Evolutionary conservation across 1,140 invertebrate genomes (phyloP).

Genomic region (Hestina assimilis): DNA sequence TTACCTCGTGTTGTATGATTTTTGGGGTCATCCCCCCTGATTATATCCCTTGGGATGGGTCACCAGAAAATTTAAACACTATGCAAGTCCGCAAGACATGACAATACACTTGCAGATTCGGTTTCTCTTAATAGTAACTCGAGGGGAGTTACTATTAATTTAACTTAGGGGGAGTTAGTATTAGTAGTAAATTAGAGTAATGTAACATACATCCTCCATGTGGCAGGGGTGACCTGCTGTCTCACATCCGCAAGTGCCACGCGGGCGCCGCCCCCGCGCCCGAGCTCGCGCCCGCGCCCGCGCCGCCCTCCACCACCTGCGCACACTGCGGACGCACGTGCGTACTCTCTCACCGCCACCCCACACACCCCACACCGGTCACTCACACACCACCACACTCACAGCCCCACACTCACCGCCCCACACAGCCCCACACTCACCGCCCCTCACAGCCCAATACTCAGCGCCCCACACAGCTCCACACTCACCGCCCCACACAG

Average conservation of each 20-base stretch:
- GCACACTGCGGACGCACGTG: slow-evolving; percentile 46
- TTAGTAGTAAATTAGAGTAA: no score
- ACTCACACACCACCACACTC: neutral
- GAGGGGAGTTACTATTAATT: no score
- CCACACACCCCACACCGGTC: neutral
- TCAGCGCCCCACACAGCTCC: neutral
- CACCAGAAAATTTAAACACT: no score
- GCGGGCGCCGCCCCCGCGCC: slow-evolving; percentile 13
- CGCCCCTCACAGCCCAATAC: neutral
- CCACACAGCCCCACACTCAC: no score
- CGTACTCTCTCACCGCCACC: slow-evolving; percentile 16
- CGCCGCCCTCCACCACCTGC: slow-evolving; percentile 32
- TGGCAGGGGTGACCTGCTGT: slow-evolving; percentile 44
- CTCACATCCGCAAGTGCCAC: slow-evolving; percentile 61
- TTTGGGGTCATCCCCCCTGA: no score
- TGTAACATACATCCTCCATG: no score
- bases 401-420: neutral
- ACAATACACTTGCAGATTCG: no score
- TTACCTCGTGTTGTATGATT: no score
- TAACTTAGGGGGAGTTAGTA: no score
- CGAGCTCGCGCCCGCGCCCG: neutral
- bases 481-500: neutral
- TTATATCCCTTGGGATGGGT: no score
- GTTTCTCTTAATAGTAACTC: no score
- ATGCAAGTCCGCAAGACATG: no score